These are phyloP conservation scores for Columba livia DNA, from an alignment of 2,113 vertebrate species.

Conservation along the genomic window DNA sequence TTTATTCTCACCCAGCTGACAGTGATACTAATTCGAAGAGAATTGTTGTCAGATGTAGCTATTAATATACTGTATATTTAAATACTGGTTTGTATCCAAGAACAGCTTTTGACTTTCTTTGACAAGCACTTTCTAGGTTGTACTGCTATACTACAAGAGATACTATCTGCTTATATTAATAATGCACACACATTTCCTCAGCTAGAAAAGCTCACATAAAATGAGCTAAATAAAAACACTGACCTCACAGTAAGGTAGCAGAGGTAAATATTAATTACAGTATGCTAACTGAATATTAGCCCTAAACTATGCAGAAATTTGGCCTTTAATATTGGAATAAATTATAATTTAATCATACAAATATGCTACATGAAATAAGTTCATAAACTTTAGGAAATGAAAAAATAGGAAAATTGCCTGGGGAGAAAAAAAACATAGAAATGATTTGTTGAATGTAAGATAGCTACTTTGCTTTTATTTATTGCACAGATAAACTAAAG, in stretches of 20 bases:
- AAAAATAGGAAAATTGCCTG: background rate
- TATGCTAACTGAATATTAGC: background rate
- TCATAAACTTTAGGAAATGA: background rate
- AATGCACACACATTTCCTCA: background rate
- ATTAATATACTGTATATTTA: slow-evolving; percentile 25
- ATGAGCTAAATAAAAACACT: background rate
- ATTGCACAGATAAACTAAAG: background rate
- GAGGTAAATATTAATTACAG: background rate
- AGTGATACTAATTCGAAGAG: slow-evolving; percentile 9
- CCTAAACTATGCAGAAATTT: background rate
- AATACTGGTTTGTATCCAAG: slow-evolving; percentile 1
- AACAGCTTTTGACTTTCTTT: background rate
- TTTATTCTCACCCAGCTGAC: slow-evolving; percentile 6
- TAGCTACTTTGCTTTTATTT: background rate
- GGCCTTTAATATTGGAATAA: background rate
- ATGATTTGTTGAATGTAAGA: background rate
- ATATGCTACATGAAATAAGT: background rate
- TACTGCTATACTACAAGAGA: background rate
- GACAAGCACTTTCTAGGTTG: background rate
- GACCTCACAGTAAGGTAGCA: background rate
- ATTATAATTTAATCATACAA: background rate
- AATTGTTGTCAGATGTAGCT: background rate
- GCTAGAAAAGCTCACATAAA: background rate
- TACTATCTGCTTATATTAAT: background rate
- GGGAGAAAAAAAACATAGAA: background rate